These are phyloP conservation scores for Scaptomyza polygonia DNA, from an alignment of 2,888 invertebrate species.

Conservation along the genomic window DNA sequence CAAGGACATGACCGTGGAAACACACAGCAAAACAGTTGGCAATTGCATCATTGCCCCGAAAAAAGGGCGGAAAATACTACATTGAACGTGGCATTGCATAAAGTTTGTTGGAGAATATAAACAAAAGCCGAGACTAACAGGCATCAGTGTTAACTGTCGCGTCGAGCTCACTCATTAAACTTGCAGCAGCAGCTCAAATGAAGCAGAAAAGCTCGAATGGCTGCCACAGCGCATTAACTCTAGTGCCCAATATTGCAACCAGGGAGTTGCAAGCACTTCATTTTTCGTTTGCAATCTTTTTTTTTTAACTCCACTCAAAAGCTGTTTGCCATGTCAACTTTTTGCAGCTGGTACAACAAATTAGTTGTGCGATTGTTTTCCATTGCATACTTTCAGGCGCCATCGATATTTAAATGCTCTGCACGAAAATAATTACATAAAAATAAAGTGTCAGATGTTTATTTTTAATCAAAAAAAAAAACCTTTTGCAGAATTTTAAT, in stretches of 20 bases:
- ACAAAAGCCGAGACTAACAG: conserved; percentile 53
- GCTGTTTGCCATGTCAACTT: conserved; percentile 33
- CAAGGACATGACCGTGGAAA: conserved; percentile 37
- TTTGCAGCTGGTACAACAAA: conserved; percentile 39
- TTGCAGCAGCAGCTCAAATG: conserved; percentile 48
- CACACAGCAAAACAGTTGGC: conserved; percentile 36
- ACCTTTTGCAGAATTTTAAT: neutral
- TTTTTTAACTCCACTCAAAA: neutral
- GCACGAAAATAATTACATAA: neutral
- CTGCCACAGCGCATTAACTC: conserved; percentile 34
- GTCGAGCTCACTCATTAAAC: conserved; percentile 60
- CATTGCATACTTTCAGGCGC: conserved; percentile 9
- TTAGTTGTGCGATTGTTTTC: conserved; percentile 16
- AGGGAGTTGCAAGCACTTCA: neutral
- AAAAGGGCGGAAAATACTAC: neutral
- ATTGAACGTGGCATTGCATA: no score
- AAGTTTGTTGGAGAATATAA: neutral
- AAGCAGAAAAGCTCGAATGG: conserved; percentile 33
- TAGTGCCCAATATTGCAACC: conserved; percentile 8
- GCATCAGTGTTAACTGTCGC: conserved; percentile 63
- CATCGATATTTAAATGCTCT: neutral
- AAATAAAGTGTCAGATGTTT: no score
- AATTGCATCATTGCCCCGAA: conserved; percentile 18
- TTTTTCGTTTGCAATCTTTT: neutral
- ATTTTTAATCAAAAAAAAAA: no score